Evolutionary conservation across 2,113 vertebrate genomes (phyloP).

Genomic region (Zonotrichia leucophrys): DNA sequence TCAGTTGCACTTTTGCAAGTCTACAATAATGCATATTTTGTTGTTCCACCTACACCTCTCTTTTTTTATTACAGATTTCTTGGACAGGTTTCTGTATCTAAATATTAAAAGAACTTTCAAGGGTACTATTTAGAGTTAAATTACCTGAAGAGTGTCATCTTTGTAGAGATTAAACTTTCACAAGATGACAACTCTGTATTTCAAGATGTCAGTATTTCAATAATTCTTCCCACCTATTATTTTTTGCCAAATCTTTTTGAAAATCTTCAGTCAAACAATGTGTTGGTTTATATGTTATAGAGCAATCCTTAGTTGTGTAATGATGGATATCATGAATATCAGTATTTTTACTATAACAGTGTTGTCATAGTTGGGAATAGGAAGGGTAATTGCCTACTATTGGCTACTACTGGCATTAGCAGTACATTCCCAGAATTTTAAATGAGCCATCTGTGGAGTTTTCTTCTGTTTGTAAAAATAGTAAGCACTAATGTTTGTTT

Average conservation of each 20-base stretch:
- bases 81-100: background rate
- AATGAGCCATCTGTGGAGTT: background rate
- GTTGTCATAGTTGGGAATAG: background rate
- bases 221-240: background rate
- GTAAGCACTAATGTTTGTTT: background rate
- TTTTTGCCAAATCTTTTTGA: background rate
- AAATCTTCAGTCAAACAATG: background rate
- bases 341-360: background rate
- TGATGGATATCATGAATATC: background rate
- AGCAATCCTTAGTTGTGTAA: background rate
- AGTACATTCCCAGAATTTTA: background rate
- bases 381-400: background rate
- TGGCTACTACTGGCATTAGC: background rate
- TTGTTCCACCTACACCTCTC: background rate
- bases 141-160: background rate
- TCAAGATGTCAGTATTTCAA: background rate
- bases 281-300: background rate
- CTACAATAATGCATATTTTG: background rate
- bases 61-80: background rate
- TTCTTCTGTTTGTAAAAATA: background rate
- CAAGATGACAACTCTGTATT: background rate
- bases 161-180: background rate
- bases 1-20: background rate
- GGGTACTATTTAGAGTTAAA: background rate
- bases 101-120: background rate